Conservation (phyloP, 1,140 invertebrate species). For the Drosophila aff. region DNA sequence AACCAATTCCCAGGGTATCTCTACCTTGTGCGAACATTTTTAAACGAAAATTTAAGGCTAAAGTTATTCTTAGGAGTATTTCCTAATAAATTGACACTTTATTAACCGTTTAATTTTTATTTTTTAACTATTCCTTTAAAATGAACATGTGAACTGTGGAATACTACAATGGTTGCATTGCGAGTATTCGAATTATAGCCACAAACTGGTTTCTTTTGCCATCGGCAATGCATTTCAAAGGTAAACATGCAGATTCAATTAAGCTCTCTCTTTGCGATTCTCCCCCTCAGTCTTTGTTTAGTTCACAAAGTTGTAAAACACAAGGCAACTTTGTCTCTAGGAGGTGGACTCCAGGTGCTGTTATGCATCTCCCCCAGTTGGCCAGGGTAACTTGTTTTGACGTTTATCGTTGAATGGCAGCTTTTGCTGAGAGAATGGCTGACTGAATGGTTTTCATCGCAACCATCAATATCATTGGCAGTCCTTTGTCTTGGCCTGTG, state of each 20-base stretch:
- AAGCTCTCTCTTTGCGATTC: conserved; percentile 11
- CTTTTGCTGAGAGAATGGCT: not conserved
- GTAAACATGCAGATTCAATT: conserved; percentile 68
- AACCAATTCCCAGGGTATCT: not conserved
- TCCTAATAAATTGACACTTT: conserved; percentile 41
- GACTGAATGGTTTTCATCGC: conserved; percentile 16
- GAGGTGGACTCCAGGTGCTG: conserved; percentile 3
- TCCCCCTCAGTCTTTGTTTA: conserved; percentile 8
- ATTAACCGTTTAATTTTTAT: not conserved
- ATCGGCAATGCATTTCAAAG: conserved; percentile 10
- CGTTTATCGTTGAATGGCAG: conserved; percentile 8
- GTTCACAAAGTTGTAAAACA: conserved; percentile 24
- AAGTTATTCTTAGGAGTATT: not conserved
- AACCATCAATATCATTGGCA: conserved; percentile 28
- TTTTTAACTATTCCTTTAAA: not conserved
- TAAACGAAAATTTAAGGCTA: not conserved
- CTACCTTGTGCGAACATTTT: not conserved
- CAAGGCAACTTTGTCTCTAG: conserved; percentile 18
- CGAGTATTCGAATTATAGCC: conserved; percentile 22
- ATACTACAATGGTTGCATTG: not conserved
- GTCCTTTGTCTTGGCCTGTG: conserved; percentile 6
- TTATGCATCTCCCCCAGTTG: not conserved
- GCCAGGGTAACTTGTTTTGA: conserved; percentile 19
- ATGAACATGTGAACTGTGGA: not conserved
- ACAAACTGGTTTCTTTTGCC: conserved; percentile 31